Conservation (phyloP, 2,888 invertebrate species). For the Trypoxylon attenuatum region DNA sequence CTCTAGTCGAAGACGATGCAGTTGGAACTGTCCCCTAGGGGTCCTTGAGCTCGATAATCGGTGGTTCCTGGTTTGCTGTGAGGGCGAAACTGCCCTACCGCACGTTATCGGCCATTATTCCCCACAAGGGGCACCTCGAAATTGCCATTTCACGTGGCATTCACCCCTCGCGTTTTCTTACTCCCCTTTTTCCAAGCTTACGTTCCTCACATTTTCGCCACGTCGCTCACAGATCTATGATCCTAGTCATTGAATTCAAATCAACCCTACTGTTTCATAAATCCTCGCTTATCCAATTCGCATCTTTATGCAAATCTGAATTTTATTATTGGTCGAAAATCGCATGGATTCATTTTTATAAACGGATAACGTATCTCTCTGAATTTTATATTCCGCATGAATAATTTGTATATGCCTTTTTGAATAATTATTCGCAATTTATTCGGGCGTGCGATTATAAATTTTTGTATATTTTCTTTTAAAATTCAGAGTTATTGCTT, state of each 20-base stretch:
- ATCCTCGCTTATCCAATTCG: too few species aligned
- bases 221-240: too few species aligned
- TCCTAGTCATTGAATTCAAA: too few species aligned
- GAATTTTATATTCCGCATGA: too few species aligned
- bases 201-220: neutral
- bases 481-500: too few species aligned
- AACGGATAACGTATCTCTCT: too few species aligned
- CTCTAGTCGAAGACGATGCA: slow-evolving; percentile 17
- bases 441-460: too few species aligned
- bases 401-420: too few species aligned
- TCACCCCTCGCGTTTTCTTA: slow-evolving; percentile 9
- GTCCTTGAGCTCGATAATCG: slow-evolving; percentile 46
- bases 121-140: slow-evolving; percentile 18
- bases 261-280: neutral
- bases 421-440: neutral
- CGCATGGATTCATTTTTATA: too few species aligned
- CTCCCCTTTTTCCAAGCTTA: neutral
- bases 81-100: slow-evolving; percentile 49
- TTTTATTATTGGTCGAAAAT: too few species aligned
- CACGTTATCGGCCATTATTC: slow-evolving; percentile 57
- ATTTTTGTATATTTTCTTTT: too few species aligned
- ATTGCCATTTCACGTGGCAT: slow-evolving; percentile 39
- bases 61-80: slow-evolving; percentile 7
- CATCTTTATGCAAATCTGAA: too few species aligned
- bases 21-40: slow-evolving; percentile 36